Base-by-base conservation (phyloP, 2,888 invertebrate species). In the Caenorhabditis panamensis region DNA sequence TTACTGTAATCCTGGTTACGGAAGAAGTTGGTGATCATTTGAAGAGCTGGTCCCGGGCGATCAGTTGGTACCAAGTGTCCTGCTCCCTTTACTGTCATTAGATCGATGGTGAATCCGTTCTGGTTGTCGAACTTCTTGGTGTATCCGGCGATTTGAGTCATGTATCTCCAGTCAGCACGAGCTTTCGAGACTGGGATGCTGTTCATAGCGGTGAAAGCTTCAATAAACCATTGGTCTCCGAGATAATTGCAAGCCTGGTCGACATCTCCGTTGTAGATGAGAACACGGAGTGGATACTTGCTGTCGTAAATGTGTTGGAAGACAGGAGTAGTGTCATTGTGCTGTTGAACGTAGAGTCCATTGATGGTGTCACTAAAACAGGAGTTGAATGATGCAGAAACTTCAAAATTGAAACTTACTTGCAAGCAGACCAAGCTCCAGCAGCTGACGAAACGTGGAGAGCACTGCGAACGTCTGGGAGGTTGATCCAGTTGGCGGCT, bases 51-150 rank as follows among this genome's bases (percentile, higher is more conserved):
- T 87, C 94, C 93, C 0, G 95, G 95, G 90, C 95, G 95, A 92
- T 95, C 95, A 37, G 93, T 92, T 0, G 95, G 95, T 11, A 95
- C 95, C 94, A 95, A 94, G 88, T 95, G 95, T 0, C 95, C 95
- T 13, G 95, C 95, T 49, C 87, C 87, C 79, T 86, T 88, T 13
- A 88, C 88, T 1, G 88, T 88, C n/a, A 87, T 31, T n/a, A 88
- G 69, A 54, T 88, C 88, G 58, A 88, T 76, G 1, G 78, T 67
- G 61, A 79, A 82, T 49, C 79, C 79, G 20, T 61, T 72, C 13
- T 61, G 28, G 28, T 71, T 79, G 37, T 76, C 75, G 53, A 88
- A 88, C 59, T 82, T 87, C 75, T 88, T 87, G 26, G 71, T 79
- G 69, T 88, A 88, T 53, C 88, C 88, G 59, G 86, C 88, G 47